A percentile compares a stretch with the other conserved stretches of the same genome.
phyloP scores from a whole-genome alignment of 1,140 invertebrate genomes.

The Drosophila mauritiana region DNA sequence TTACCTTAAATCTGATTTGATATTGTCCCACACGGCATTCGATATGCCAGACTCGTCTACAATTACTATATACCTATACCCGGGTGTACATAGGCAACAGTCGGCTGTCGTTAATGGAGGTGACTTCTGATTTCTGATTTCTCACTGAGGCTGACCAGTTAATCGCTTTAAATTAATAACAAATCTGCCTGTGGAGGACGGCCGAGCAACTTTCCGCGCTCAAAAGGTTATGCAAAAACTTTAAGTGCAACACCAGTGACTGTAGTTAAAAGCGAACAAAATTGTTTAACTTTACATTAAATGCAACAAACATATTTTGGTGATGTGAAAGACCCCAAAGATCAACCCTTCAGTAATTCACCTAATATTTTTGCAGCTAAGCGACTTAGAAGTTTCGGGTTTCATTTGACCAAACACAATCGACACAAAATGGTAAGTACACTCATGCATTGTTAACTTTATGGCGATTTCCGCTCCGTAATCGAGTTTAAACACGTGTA shows the following conservation, averaged over 20 bases:
- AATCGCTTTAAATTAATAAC: slow-evolving; percentile 15
- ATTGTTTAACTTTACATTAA: too few species aligned
- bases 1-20: slow-evolving; percentile 72
- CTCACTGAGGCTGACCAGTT: slow-evolving; percentile 27
- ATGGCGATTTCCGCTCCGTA: slow-evolving; percentile 5
- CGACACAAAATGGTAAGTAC: slow-evolving; percentile 67
- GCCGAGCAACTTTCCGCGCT: slow-evolving; percentile 48
- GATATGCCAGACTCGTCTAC: slow-evolving; percentile 75
- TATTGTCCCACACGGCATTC: slow-evolving; percentile 74
- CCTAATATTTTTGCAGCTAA: slow-evolving; percentile 59
- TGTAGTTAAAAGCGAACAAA: slow-evolving; percentile 22
- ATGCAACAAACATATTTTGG: too few species aligned
- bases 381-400: slow-evolving; percentile 62
- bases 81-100: neutral
- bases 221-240: slow-evolving; percentile 13
- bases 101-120: slow-evolving; percentile 12
- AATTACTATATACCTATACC: slow-evolving; percentile 43
- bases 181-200: slow-evolving; percentile 27
- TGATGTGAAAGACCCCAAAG: neutral
- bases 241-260: slow-evolving; percentile 36
- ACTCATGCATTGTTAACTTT: slow-evolving; percentile 1
- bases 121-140: slow-evolving; percentile 23
- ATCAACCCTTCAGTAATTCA: slow-evolving; percentile 22
- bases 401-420: slow-evolving; percentile 48
- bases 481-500: slow-evolving; percentile 32